Evolutionary conservation across 2,797 vertebrate species (phyloP).

Genomic region (Phoebastria nigripes): DNA sequence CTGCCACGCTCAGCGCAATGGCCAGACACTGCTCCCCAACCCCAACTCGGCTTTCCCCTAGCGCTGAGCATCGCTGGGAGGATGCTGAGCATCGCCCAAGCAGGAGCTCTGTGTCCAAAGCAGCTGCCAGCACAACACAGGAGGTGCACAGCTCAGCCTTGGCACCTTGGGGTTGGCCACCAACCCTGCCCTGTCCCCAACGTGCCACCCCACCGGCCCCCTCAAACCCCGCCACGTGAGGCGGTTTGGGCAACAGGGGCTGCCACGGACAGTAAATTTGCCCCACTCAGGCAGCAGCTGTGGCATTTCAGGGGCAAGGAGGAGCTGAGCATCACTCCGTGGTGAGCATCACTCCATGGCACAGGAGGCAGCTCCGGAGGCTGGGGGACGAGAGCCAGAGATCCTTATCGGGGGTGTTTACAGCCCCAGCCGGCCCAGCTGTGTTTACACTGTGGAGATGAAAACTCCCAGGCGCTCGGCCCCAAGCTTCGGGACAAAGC

Average conservation of each 20-base stretch:
- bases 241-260: fast-evolving
- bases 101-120: background rate
- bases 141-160: background rate
- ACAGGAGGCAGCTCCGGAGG: background rate
- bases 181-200: fast-evolving
- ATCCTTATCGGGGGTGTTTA: background rate
- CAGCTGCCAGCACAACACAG: background rate
- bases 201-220: fast-evolving
- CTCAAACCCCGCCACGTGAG: fast-evolving
- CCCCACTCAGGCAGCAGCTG: background rate
- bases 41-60: fast-evolving
- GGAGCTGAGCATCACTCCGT: background rate
- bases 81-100: background rate
- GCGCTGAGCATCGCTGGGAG: background rate
- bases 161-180: no score
- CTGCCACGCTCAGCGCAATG: fast-evolving
- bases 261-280: fast-evolving
- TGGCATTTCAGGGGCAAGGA: fast-evolving
- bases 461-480: background rate
- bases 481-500: background rate
- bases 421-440: constrained; percentile 24
- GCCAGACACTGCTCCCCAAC: fast-evolving
- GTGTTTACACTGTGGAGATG: constrained; percentile 10
- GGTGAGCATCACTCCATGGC: background rate
- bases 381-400: background rate